A percentile compares a stretch with the other conserved stretches of the same genome.
Evolutionary conservation across 2,888 invertebrate genomes (phyloP).

Genomic region (Neelides folsomi): DNA sequence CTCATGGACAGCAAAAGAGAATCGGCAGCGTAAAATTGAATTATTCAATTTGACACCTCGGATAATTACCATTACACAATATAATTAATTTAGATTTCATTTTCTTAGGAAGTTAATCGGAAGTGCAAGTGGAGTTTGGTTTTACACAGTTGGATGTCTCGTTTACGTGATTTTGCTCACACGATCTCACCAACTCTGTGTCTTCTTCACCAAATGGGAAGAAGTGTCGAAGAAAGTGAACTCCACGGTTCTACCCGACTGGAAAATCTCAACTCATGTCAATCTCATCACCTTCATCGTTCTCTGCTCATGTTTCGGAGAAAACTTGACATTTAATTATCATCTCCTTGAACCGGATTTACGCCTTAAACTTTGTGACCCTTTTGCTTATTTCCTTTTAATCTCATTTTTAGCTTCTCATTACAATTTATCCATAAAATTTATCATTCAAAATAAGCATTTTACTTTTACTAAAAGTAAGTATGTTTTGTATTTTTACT

Average conservation of each 20-base stretch:
- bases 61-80: background rate
- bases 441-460: background rate
- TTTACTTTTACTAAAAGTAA: too few species aligned
- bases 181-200: constrained; percentile 9
- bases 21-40: constrained; percentile 16
- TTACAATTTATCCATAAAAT: background rate
- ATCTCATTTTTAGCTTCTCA: too few species aligned
- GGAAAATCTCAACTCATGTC: constrained; percentile 12
- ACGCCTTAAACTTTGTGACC: too few species aligned
- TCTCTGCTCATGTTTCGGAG: constrained; percentile 21
- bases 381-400: too few species aligned
- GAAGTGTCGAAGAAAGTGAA: constrained; percentile 10
- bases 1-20: constrained; percentile 7
- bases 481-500: too few species aligned
- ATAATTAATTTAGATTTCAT: background rate
- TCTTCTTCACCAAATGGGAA: constrained; percentile 17
- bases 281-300: constrained; percentile 19
- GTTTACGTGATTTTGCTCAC: constrained; percentile 21
- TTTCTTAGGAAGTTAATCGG: constrained; percentile 12
- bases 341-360: constrained; percentile 7
- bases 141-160: constrained; percentile 18
- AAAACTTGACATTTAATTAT: constrained; percentile 25
- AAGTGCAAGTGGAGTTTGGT: constrained; percentile 23
- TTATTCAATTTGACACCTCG: background rate
- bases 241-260: constrained; percentile 10